Base-by-base conservation (phyloP, 2,888 invertebrate species). In the Eueremaeus valkanovi region DNA sequence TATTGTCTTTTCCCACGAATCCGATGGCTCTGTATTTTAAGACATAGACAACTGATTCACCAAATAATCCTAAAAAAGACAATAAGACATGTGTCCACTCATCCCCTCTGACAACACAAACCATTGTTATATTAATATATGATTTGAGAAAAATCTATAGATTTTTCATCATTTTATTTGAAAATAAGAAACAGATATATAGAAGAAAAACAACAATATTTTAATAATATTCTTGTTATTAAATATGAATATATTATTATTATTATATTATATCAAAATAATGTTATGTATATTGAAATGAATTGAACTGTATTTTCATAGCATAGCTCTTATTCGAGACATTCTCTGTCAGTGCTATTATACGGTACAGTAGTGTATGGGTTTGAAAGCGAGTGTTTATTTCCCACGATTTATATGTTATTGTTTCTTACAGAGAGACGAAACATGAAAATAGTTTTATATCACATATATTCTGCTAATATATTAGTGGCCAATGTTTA, bases 361-460 rank as follows among this genome's bases (percentile, higher is more conserved):
- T 55, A n/a, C 11, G 13, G 24, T 58, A 1, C 1, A 33, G 18
- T 2, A 33, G 3, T 61, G 31, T 33, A 61, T 61, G 2, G 33
- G 16, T 61, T 18, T 55, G 13, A 33, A 61, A 68, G 24, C 68
- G 68, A 68, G 42, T 68, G 68, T 68, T 68, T 68, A 68, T 68
- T 68, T 68, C 68, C 68, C 68, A 68, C 68, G 68, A 40, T 24
- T 68, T 42, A 11, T 16, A 61, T 68, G 68, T 68, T 68, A 68
- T 68, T 68, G 68, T 68, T 68, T 68, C 68, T 68, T n/a, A n/a
- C n/a, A n/a, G n/a, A n/a, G 29, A 68, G 29, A 36, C 40, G 42
- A 68, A n/a, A 68, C 68, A 68, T 24, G 68, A 40, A 68, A 68
- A 68, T 68, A 68, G 68, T 68, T 68, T 68, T 68, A 68, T 68